Percentiles rank a stretch among this genome's conserved stretches.
phyloP scores from a whole-genome alignment of 2,797 vertebrate genomes.

The Poecile montanus region DNA sequence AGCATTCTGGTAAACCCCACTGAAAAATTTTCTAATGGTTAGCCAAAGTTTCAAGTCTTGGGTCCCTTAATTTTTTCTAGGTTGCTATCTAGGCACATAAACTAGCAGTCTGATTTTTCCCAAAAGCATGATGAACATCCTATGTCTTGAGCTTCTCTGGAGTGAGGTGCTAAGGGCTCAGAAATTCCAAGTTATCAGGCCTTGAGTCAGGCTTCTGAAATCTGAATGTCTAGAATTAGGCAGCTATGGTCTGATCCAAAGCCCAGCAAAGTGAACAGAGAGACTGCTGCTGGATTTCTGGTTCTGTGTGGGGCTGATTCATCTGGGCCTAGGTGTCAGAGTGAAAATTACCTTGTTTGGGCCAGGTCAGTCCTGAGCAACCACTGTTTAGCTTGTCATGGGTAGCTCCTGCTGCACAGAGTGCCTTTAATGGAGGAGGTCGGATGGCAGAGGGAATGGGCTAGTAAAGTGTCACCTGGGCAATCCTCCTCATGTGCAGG shows the following conservation, averaged over 20 bases:
- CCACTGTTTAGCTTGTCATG: rapidly evolving
- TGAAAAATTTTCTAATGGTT: neutral
- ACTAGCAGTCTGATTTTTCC: neutral
- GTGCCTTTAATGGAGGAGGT: neutral
- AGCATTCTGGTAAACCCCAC: neutral
- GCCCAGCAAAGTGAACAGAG: neutral
- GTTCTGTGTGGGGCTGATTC: neutral
- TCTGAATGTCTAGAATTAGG: neutral
- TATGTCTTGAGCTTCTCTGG: neutral
- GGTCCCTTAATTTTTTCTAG: neutral
- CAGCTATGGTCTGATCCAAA: neutral
- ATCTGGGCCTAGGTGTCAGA: neutral
- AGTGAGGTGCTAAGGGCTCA: neutral
- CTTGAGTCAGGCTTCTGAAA: neutral
- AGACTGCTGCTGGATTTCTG: neutral
- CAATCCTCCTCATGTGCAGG: neutral
- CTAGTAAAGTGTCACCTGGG: neutral
- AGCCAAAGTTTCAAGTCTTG: neutral
- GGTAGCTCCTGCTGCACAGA: neutral
- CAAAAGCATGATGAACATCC: neutral
- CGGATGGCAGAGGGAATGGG: neutral
- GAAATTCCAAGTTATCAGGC: neutral
- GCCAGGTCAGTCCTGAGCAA: neutral
- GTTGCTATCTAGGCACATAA: neutral
- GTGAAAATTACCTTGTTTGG: neutral